Evolutionary conservation across 1,140 invertebrate genomes (phyloP).

Genomic region (Piezodorus guildinii): DNA sequence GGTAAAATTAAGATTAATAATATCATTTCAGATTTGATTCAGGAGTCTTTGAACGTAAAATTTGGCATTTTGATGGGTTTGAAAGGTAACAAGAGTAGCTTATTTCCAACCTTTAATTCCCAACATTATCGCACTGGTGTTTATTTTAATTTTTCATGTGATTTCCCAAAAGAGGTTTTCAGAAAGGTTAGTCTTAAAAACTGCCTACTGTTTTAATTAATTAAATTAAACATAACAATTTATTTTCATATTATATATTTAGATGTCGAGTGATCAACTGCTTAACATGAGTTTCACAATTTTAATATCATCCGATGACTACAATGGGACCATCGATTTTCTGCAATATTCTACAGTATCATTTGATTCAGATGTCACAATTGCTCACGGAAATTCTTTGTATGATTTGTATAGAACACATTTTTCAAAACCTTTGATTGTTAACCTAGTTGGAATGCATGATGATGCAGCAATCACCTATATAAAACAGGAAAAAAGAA

Average conservation of each 20-base stretch:
- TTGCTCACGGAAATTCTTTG: not conserved
- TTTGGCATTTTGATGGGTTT: not conserved
- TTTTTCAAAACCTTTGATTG: not conserved
- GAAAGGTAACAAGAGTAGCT: not conserved
- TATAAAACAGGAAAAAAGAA: not conserved
- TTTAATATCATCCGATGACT: conserved; percentile 1
- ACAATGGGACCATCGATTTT: not conserved
- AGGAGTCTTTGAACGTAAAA: too few species aligned
- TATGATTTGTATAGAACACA: not conserved
- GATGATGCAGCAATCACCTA: too few species aligned
- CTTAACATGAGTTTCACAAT: conserved; percentile 2
- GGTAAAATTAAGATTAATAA: too few species aligned
- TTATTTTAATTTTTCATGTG: not conserved
- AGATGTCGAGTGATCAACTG: not conserved
- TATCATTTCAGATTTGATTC: too few species aligned
- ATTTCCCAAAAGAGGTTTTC: not conserved
- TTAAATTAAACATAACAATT: too few species aligned
- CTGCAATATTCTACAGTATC: not conserved
- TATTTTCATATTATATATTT: not conserved
- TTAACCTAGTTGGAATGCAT: not conserved
- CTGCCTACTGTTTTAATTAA: not conserved
- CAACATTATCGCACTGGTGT: not conserved
- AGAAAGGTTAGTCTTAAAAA: not conserved
- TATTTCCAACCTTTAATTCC: not conserved
- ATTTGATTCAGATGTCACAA: not conserved